Conservation (phyloP, 2,888 invertebrate genomes). For the Pachliopta kotzebuea region DNA sequence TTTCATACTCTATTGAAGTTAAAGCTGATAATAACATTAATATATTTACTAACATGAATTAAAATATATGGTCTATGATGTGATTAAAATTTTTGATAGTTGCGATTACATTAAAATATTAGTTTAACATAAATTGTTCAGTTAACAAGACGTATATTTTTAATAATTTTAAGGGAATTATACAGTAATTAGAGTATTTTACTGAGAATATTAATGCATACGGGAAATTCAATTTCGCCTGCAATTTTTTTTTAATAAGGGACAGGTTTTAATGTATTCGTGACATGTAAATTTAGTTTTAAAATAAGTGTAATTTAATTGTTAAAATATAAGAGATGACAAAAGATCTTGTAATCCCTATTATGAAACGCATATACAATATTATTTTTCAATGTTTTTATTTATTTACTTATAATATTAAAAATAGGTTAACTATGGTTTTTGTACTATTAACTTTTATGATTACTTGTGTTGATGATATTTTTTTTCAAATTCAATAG, state of each 20-base stretch:
- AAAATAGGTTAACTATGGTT: too few species aligned
- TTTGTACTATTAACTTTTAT: too few species aligned
- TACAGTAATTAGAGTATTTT: neutral
- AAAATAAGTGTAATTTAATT: neutral
- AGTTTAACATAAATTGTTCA: neutral
- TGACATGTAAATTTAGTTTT: neutral
- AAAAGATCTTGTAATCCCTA: neutral
- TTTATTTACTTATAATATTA: neutral
- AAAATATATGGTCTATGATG: neutral
- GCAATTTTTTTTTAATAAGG: neutral
- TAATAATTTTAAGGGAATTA: neutral
- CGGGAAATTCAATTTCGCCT: neutral
- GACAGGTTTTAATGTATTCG: neutral
- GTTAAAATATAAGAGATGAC: neutral
- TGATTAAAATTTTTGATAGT: neutral
- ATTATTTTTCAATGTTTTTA: neutral
- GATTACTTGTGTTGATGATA: too few species aligned
- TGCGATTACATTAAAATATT: neutral
- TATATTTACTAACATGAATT: neutral
- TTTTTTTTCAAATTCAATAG: too few species aligned
- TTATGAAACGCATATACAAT: neutral
- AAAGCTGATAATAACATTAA: neutral
- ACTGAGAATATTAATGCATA: neutral
- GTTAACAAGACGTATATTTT: too few species aligned
- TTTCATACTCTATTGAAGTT: neutral